Evolutionary conservation across 2,888 invertebrate species (phyloP).

Genomic region (Drosophila mayaguana): DNA sequence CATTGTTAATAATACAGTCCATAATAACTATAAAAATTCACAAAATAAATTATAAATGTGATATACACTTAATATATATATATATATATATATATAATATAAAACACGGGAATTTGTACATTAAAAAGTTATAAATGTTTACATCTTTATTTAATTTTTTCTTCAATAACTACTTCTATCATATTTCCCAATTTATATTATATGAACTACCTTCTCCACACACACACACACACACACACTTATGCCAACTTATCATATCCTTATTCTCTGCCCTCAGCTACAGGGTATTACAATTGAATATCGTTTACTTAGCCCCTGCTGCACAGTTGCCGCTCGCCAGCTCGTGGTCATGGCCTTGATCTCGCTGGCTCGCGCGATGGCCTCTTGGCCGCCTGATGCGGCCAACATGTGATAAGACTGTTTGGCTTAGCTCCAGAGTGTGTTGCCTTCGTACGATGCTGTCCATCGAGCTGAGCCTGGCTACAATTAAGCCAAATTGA

Average conservation of each 20-base stretch:
- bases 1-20: no score
- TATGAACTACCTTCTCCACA: not conserved
- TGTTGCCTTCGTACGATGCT: not conserved
- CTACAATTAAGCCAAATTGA: slow-evolving; percentile 77
- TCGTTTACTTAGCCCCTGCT: slow-evolving; percentile 47
- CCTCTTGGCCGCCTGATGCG: slow-evolving; percentile 5
- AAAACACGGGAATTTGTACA: no score
- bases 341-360: slow-evolving; percentile 57
- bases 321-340: slow-evolving; percentile 28
- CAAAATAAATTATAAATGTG: no score
- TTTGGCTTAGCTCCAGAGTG: slow-evolving; percentile 30
- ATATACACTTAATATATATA: no score
- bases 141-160: no score
- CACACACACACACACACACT: not conserved
- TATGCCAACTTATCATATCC: not conserved
- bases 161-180: no score
- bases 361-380: slow-evolving; percentile 11
- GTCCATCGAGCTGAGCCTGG: slow-evolving; percentile 13
- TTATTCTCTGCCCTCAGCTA: fast-evolving
- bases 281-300: slow-evolving; percentile 65
- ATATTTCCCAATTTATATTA: not conserved
- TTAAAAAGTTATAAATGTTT: no score
- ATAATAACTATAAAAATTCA: no score
- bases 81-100: no score
- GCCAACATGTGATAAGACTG: slow-evolving; percentile 31